Conservation (phyloP, 2,797 vertebrate genomes). For the Sebastes taczanowskii region DNA sequence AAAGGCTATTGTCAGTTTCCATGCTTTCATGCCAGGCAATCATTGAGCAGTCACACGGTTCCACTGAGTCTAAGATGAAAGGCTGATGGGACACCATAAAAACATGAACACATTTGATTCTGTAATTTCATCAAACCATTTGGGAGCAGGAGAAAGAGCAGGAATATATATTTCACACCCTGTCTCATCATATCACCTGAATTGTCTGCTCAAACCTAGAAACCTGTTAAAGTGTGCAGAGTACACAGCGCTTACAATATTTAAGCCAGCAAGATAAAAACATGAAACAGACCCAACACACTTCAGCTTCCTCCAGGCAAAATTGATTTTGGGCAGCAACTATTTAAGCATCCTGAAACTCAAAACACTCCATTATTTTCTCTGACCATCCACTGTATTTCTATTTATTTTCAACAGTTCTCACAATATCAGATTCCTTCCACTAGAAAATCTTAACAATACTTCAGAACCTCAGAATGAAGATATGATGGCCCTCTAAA, state of each 20-base stretch:
- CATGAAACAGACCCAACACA: conserved; percentile 24
- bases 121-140: conserved; percentile 31
- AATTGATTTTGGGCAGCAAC: conserved; percentile 29
- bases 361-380: neutral
- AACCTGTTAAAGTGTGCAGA: conserved; percentile 29
- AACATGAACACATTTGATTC: conserved; percentile 33
- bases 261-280: conserved; percentile 45
- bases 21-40: conserved; percentile 46
- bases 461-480: neutral
- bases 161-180: conserved; percentile 30
- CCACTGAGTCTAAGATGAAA: conserved; percentile 68
- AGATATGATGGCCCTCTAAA: neutral
- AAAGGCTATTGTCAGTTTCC: conserved; percentile 24
- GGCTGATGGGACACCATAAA: conserved; percentile 34
- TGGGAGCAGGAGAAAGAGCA: conserved; percentile 5
- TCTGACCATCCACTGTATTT: neutral
- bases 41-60: conserved; percentile 34
- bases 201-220: conserved; percentile 22
- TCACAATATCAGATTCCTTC: neutral
- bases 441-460: neutral
- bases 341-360: conserved; percentile 23
- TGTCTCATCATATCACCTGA: conserved; percentile 39
- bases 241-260: conserved; percentile 35
- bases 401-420: neutral
- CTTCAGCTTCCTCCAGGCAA: conserved; percentile 27